A percentile compares a stretch with the other conserved stretches of the same genome.
These are phyloP conservation scores for Philonicus albiceps DNA, from an alignment of 2,888 invertebrate genomes.

Conservation along the genomic window DNA sequence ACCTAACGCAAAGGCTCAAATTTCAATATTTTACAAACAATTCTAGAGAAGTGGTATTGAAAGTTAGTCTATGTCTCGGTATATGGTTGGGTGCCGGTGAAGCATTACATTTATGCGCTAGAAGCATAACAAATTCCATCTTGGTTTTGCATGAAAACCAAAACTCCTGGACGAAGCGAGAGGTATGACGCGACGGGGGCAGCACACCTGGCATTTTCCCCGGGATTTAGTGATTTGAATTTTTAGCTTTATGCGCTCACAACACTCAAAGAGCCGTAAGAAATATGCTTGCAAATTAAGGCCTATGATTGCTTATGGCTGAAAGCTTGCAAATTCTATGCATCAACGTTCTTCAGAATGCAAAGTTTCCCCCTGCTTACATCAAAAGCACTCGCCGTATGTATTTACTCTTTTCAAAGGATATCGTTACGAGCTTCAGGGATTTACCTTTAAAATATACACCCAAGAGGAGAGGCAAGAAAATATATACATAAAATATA, in stretches of 20 bases:
- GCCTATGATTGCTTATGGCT: constrained; percentile 22
- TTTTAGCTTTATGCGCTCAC: background rate
- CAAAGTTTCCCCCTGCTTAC: constrained; percentile 12
- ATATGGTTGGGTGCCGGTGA: background rate
- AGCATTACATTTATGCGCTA: background rate
- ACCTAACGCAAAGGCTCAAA: background rate
- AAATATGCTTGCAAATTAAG: constrained; percentile 12
- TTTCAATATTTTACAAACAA: background rate
- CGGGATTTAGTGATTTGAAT: background rate
- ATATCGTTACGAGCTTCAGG: constrained; percentile 1
- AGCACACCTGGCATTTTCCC: background rate
- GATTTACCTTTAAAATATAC: background rate
- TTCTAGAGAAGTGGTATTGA: background rate
- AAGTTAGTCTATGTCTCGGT: background rate
- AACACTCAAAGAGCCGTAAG: background rate
- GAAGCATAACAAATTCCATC: background rate
- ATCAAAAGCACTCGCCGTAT: constrained; percentile 3
- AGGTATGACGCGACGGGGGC: background rate
- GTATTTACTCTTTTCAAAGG: background rate
- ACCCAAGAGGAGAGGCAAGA: background rate
- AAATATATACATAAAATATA: too few species aligned
- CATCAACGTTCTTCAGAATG: background rate
- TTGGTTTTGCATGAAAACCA: background rate
- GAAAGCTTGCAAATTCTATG: constrained; percentile 17
- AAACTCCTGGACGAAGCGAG: too few species aligned